Base-by-base conservation (phyloP, 2,113 vertebrate species). In the Atlantisia rogersi region DNA sequence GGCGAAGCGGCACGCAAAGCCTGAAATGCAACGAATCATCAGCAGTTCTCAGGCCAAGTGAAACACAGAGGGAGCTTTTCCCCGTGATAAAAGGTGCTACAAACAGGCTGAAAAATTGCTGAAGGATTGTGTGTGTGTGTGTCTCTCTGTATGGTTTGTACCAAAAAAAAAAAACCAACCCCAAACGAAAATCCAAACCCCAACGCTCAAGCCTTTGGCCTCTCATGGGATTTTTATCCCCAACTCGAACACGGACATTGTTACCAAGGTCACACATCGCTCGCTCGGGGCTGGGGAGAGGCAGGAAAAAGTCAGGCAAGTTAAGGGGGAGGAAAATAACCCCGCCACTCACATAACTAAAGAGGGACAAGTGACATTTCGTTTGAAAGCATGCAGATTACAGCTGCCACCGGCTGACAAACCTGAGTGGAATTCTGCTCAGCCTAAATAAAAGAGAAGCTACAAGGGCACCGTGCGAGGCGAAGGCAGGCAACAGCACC, bases 241-340 rank as follows among this genome's bases (percentile, higher is more conserved):
- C 15, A n/a, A 81, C 56, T 73, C 21, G 19, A 53, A 44, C 91
- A 65, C 1, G 81, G 94, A 89, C 84, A 64, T 65, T 62, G 92
- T 62, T 90, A 95, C 63, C 94, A 95, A 95, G 92, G 95, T 95
- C 95, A 92, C 59, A 21, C 77, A 87, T 84, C 82, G 62, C 78
- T 25, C 65, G 42, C 42, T 37, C 59, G 1, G 28, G 73, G 90
- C 75, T 92, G 84, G 4, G 71, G 29, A 86, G 28, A 79, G 64
- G 69, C 65, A 85, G 63, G 71, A 10, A 46, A 80, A 80, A 96
- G 94, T 90, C 95, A n/a, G 85, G 70, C 87, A 88, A 94, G 70
- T 94, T 71, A 18, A 40, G 28, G 46, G 37, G 28, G 40, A n/a
- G 35, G 35, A 4, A 50, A 81, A 74, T 50, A 48, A 48, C 46